Evolutionary conservation across 1,140 invertebrate genomes (phyloP).

Genomic region (Oryzaephilus surinamensis): DNA sequence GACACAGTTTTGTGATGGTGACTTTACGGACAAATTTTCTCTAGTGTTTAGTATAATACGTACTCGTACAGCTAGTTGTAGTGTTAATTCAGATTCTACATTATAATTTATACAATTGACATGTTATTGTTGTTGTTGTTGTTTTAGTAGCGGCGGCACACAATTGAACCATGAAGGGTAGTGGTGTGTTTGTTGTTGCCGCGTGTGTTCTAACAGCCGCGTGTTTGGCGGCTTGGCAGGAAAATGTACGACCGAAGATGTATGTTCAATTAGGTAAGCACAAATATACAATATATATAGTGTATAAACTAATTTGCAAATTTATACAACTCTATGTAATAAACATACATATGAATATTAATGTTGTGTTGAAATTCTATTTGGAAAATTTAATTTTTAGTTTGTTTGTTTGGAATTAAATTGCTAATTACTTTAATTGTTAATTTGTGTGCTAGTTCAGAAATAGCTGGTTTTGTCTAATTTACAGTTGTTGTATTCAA

Average conservation of each 20-base stretch:
- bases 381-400: too few species aligned
- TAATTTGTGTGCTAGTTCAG: too few species aligned
- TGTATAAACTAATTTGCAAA: too few species aligned
- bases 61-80: slow-evolving; percentile 12
- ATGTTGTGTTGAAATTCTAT: too few species aligned
- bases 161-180: slow-evolving; percentile 16
- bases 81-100: not conserved
- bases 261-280: slow-evolving; percentile 74
- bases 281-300: not conserved
- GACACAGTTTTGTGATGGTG: slow-evolving; percentile 11
- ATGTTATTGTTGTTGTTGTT: slow-evolving; percentile 13
- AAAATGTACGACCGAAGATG: slow-evolving; percentile 77
- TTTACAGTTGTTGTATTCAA: too few species aligned
- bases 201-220: slow-evolving; percentile 18
- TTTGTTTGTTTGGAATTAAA: too few species aligned
- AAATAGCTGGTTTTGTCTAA: too few species aligned
- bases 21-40: too few species aligned
- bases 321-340: too few species aligned
- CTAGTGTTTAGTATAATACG: too few species aligned
- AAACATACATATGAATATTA: too few species aligned
- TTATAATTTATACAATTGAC: slow-evolving; percentile 3
- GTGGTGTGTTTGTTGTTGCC: slow-evolving; percentile 20
- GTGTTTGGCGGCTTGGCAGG: slow-evolving; percentile 57
- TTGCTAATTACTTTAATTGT: too few species aligned
- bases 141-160: slow-evolving; percentile 19